Evolutionary conservation across 2,113 vertebrate genomes (phyloP), one percentile per base, ranked within the genome.

Genomic region (Rhagologus leucostigma): DNA sequence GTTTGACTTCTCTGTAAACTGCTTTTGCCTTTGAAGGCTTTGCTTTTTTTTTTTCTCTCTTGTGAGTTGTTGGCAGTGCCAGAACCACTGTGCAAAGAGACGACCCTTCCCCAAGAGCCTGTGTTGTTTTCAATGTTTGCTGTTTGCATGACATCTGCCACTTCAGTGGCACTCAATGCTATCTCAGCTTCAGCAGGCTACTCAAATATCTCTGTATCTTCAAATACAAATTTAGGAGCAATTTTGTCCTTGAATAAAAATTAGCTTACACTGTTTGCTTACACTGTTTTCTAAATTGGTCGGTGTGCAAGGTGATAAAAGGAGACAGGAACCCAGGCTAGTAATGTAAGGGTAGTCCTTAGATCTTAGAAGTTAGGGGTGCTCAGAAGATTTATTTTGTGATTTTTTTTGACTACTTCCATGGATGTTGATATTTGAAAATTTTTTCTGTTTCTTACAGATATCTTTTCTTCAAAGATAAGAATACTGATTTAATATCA

Each of bases 111-210:
- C 10, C 39, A 59, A 4, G 57, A 9, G 10, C 57, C 20, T 10
- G 5, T 0, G 0, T 1, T 60, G 15, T 8, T 42, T n/a, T 10
- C 33, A 42, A 11, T 29, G 22, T 39, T 80, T n/a, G 47, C 9
- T 55, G 8, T 86, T 67, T 44, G 44, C 9, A 16, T 60, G 44
- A 46, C 20, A 6, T 32, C 63, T 91, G 35, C 15, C 17, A 9
- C 32, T 53, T 84, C 35, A 11, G 0, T 35, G 35, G 11, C 21
- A 16, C 37, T 68, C 42, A 20, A 0, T 29, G 1, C 12, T 29
- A 8, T 17, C 18, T 46, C 35, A 35, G n/a, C 29, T 69, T 84
- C 60, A 39, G 10, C 4, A 33, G 9, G 22, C 6, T 52, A 18
- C 35, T 26, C 16, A 57, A n/a, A 13, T 4, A 39, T 16, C 17